Base-by-base conservation (phyloP, 2,888 invertebrate species). In the Acrocyrtus sp. region DNA sequence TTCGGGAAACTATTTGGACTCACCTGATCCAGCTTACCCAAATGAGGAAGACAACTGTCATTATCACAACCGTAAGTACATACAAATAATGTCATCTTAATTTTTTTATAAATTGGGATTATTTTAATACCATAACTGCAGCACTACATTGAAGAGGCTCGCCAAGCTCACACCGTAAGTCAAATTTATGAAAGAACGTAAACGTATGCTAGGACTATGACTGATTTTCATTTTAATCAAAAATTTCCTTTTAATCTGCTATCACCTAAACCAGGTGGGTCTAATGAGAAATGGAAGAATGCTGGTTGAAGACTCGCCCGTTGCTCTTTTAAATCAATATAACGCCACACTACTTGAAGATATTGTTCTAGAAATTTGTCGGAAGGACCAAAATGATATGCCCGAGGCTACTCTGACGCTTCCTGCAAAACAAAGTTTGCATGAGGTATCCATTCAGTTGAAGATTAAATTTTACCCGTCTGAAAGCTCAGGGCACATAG, bases 21-120 rank as follows among this genome's bases (percentile, higher is more conserved):
- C 95, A 96, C 84, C 87, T 96, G 84, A 92, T 95, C 72, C 90
- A 93, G 83, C 93, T 96, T 83, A 93, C 95, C 81, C 92, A 92
- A 86, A 91, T 92, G 77, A 93, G 93, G 50, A 91, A 93, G 84
- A 95, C 94, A 85, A 96, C 96, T 22, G 95, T 96, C 81, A 95
- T 96, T 72, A 94, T 96, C 67, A 96, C 96, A 80, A 93, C 96
- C 83, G 93, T 57, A 43, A 3, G 45, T 10, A 39, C 39, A 39
- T n/a, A n/a, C n/a, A n/a, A n/a, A n/a, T n/a, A n/a, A n/a, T n/a
- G n/a, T n/a, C n/a, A n/a, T n/a, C n/a, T n/a, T n/a, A n/a, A n/a
- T n/a, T n/a, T n/a, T n/a, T n/a, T n/a, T n/a, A n/a, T n/a, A n/a
- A n/a, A n/a, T n/a, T n/a, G n/a, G n/a, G n/a, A n/a, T n/a, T n/a